Percentiles rank a stretch among this genome's conserved stretches.
These are phyloP conservation scores for Steromphala cineraria DNA, from an alignment of 2,888 invertebrate genomes.

Conservation along the genomic window DNA sequence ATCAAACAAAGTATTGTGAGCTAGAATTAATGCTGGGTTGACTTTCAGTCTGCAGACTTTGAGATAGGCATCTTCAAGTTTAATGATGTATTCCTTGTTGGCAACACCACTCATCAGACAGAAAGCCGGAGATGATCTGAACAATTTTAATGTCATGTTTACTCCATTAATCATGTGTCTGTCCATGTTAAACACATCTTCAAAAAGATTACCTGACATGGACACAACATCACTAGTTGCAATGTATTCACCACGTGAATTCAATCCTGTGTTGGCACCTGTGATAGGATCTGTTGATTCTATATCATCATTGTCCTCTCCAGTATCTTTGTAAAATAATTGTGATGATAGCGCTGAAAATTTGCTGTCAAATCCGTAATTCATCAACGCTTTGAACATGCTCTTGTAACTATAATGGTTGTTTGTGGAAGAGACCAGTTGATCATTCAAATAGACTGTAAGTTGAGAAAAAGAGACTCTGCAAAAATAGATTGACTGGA, in stretches of 20 bases:
- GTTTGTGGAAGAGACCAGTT: constrained; percentile 14
- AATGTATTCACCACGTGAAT: background rate
- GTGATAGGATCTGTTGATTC: background rate
- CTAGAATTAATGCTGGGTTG: constrained; percentile 10
- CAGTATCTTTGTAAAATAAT: constrained; percentile 15
- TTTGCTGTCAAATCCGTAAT: background rate
- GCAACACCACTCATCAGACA: background rate
- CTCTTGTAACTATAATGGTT: constrained; percentile 7
- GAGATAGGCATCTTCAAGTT: background rate
- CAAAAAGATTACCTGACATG: background rate
- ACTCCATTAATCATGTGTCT: constrained; percentile 12
- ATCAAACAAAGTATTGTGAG: constrained; percentile 3
- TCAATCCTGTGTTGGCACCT: background rate
- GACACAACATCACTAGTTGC: background rate
- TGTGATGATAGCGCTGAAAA: background rate
- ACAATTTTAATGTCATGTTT: background rate
- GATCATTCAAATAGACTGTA: background rate
- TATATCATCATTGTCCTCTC: background rate
- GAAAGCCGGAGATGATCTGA: background rate
- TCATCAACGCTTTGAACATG: background rate
- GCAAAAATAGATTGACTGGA: background rate
- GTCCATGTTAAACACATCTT: background rate
- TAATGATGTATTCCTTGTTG: background rate
- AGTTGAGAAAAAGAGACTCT: background rate
- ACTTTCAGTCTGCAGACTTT: constrained; percentile 14